A percentile compares a stretch with the other conserved stretches of the same genome.
Conservation (phyloP, 2,113 vertebrate genomes). For the Microtus pennsylvanicus region DNA sequence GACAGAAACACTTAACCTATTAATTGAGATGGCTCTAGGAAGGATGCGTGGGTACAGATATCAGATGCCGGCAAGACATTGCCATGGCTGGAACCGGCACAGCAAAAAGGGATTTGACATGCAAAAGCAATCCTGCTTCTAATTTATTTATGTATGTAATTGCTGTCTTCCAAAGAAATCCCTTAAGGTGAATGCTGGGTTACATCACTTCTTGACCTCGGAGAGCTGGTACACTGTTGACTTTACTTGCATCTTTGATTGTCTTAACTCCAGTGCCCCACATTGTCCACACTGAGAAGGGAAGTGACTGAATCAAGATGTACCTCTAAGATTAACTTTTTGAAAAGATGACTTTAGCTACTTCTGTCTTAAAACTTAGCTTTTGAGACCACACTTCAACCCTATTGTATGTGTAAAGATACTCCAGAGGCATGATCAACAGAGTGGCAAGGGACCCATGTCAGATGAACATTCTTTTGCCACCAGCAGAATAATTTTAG, state of each 20-base stretch:
- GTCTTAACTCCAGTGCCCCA: neutral
- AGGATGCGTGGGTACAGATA: neutral
- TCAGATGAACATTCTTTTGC: neutral
- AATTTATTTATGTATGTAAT: neutral
- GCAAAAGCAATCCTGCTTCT: neutral
- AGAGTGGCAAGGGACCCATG: neutral
- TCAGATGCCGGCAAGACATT: neutral
- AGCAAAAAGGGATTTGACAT: neutral
- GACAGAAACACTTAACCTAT: neutral
- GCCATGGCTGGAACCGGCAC: neutral
- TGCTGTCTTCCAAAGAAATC: neutral
- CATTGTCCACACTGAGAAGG: neutral
- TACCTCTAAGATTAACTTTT: neutral
- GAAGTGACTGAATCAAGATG: neutral
- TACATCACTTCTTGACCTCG: neutral
- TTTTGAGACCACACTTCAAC: neutral
- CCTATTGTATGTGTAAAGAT: neutral
- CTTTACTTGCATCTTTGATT: neutral
- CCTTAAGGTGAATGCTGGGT: neutral
- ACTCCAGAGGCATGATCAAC: neutral
- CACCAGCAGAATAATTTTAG: neutral
- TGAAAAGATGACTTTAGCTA: neutral
- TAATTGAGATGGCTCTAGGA: neutral
- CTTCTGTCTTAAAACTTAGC: neutral
- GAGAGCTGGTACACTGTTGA: neutral